phyloP scores from a whole-genome alignment of 2,797 vertebrate genomes.

The Tamandua tetradactyla region DNA sequence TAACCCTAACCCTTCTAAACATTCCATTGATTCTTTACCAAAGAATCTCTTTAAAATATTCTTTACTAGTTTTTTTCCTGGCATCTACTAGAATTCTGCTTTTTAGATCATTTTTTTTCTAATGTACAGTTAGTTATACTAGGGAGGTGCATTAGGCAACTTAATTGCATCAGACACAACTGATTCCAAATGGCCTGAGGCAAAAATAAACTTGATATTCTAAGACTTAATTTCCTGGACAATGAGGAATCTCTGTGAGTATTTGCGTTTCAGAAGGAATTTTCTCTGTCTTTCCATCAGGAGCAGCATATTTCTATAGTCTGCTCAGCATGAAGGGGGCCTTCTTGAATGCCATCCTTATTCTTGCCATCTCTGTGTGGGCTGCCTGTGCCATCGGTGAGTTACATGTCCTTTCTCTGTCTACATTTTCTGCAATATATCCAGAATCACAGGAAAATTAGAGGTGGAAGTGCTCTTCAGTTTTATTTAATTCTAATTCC shows the following conservation, averaged over 20 bases:
- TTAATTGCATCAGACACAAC: not conserved
- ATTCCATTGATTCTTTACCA: not conserved
- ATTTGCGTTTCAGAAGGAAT: not conserved
- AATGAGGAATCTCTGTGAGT: not conserved
- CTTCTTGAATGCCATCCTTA: not conserved
- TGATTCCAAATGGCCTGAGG: not conserved
- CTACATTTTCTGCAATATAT: not conserved
- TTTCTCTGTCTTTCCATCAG: not conserved
- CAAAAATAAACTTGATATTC: not conserved
- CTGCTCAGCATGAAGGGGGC: slow-evolving; percentile 12
- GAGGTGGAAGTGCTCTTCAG: not conserved
- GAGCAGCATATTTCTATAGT: not conserved
- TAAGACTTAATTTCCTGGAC: not conserved
- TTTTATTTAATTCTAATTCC: not conserved
- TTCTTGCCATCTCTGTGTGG: not conserved
- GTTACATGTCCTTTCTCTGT: not conserved
- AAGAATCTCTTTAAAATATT: not conserved
- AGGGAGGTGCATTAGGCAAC: not conserved
- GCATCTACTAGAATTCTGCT: not conserved
- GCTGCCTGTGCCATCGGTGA: slow-evolving; percentile 54
- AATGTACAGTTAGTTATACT: not conserved
- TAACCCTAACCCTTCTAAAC: too few species aligned
- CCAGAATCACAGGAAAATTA: too few species aligned
- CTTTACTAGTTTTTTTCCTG: not conserved
- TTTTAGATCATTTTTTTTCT: not conserved